Evolutionary conservation across 2,888 invertebrate genomes (phyloP).

Genomic region (Agrochola litura): DNA sequence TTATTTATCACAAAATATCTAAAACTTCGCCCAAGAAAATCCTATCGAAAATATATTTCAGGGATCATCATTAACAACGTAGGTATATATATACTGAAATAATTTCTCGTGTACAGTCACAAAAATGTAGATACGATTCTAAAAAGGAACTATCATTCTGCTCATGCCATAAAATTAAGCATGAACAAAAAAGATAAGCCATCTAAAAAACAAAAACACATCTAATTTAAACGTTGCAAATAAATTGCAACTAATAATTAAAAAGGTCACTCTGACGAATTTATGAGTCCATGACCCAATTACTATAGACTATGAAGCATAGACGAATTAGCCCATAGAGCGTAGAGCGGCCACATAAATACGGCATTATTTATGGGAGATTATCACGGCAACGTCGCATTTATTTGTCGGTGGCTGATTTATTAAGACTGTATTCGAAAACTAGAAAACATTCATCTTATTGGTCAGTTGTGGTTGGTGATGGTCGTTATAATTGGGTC

Average conservation of each 20-base stretch:
- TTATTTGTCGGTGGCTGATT: conserved; percentile 41
- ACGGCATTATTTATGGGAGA: conserved; percentile 46
- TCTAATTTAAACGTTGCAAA: conserved; percentile 48
- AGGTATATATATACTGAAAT: too few species aligned
- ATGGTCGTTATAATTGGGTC: conserved; percentile 9
- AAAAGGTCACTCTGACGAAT: conserved; percentile 62
- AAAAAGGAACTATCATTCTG: background rate
- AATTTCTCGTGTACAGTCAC: too few species aligned
- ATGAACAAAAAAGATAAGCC: background rate
- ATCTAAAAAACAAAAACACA: conserved; percentile 14
- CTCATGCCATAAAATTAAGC: background rate
- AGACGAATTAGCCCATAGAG: conserved; percentile 46
- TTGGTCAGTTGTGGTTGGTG: background rate
- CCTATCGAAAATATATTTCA: too few species aligned
- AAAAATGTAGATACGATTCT: too few species aligned
- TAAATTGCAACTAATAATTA: conserved; percentile 63
- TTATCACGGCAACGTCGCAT: conserved; percentile 51
- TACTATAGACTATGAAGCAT: conserved; percentile 49
- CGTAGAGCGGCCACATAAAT: conserved; percentile 36
- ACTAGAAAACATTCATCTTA: conserved; percentile 9
- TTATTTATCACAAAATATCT: too few species aligned
- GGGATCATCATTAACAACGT: too few species aligned
- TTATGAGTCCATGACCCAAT: conserved; percentile 65
- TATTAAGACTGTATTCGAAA: conserved; percentile 8
- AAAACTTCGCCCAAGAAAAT: too few species aligned